These are phyloP conservation scores for Engystomops pustulosus DNA, from an alignment of 2,113 vertebrate species.

Conservation along the genomic window DNA sequence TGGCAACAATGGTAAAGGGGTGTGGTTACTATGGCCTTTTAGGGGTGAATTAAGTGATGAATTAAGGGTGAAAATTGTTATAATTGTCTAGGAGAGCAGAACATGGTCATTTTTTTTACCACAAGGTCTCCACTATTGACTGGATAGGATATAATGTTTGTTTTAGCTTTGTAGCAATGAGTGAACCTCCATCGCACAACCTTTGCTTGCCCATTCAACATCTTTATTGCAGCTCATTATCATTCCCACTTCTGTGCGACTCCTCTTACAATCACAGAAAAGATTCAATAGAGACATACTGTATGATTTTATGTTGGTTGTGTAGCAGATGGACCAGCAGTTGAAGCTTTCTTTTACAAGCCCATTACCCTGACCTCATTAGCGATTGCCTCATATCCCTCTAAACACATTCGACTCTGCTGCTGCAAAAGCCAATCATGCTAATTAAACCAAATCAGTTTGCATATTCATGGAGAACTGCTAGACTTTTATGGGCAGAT, in stretches of 20 bases:
- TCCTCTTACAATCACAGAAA: constrained; percentile 51
- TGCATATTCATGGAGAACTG: constrained; percentile 80
- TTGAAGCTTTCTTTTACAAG: constrained; percentile 73
- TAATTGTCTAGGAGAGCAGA: not conserved
- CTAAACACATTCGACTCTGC: constrained; percentile 72
- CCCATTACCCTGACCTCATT: constrained; percentile 78
- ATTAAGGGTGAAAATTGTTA: too few relatives aligned
- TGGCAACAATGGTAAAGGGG: too few relatives aligned
- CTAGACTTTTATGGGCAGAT: constrained; percentile 76
- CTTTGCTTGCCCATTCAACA: constrained; percentile 32
- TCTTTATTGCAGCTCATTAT: constrained; percentile 45
- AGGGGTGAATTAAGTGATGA: too few relatives aligned
- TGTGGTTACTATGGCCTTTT: too few relatives aligned
- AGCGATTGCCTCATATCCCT: constrained; percentile 72
- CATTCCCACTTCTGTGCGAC: constrained; percentile 17
- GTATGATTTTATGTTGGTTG: constrained; percentile 56
- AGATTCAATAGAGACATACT: constrained; percentile 57
- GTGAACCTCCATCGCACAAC: constrained; percentile 19
- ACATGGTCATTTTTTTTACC: not conserved
- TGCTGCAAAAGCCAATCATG: constrained; percentile 77
- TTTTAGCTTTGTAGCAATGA: constrained; percentile 15
- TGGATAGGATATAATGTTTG: constrained; percentile 26
- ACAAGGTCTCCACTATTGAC: not conserved
- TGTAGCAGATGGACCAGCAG: constrained; percentile 65
- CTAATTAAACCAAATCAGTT: constrained; percentile 79